A percentile compares a stretch with the other conserved stretches of the same genome.
Evolutionary conservation across 2,888 invertebrate species (phyloP).

Genomic region (Cryptocephalus moraei): DNA sequence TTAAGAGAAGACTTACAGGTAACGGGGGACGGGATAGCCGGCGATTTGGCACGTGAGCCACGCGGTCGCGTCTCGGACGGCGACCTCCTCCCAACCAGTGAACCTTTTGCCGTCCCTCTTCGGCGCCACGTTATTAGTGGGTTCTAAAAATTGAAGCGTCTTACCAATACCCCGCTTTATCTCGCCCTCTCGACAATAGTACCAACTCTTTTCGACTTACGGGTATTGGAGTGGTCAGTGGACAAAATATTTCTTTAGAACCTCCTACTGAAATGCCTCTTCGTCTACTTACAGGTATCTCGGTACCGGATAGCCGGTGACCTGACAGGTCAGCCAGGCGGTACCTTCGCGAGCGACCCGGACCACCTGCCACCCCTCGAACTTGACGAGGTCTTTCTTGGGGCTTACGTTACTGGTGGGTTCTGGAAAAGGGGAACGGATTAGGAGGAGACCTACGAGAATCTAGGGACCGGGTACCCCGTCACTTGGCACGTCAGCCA

Average conservation of each 20-base stretch:
- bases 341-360: slow-evolving; percentile 40
- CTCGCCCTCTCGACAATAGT: no score
- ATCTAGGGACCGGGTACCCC: slow-evolving; percentile 58
- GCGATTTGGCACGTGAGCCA: slow-evolving; percentile 59
- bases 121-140: slow-evolving; percentile 52
- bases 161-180: no score
- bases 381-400: slow-evolving; percentile 45
- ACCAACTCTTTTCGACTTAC: no score
- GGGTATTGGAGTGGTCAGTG: no score
- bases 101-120: slow-evolving; percentile 44
- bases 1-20: slow-evolving; percentile 27
- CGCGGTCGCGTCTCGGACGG: slow-evolving; percentile 42
- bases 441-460: slow-evolving; percentile 48
- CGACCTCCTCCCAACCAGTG: slow-evolving; percentile 48
- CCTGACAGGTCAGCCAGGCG: slow-evolving; percentile 58
- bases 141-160: slow-evolving; percentile 16
- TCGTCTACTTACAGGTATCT: slow-evolving; percentile 52
- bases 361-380: slow-evolving; percentile 50
- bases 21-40: slow-evolving; percentile 52
- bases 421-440: slow-evolving; percentile 26
- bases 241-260: no score
- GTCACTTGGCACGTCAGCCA: slow-evolving; percentile 61
- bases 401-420: slow-evolving; percentile 55
- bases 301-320: slow-evolving; percentile 60
- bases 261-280: no score